Percentiles rank a stretch among this genome's conserved stretches.
Evolutionary conservation across 2,888 invertebrate species (phyloP).

Genomic region (Conus canariensis): DNA sequence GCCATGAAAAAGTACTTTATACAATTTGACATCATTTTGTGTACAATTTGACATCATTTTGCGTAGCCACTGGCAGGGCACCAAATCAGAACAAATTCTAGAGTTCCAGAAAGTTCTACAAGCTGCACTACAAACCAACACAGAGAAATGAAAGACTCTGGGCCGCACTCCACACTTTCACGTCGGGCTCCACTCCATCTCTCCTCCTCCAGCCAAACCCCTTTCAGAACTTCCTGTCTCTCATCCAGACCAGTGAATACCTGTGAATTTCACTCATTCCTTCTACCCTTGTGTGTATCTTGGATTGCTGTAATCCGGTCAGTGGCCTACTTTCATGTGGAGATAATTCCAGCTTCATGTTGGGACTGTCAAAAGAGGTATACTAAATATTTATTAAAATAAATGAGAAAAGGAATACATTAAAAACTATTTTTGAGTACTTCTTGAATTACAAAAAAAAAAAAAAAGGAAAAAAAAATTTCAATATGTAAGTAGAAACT

Average conservation of each 20-base stretch:
- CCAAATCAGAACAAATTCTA: too few relatives aligned
- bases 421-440: neutral
- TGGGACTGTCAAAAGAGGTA: slow-evolving; percentile 7
- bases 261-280: neutral
- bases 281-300: too few relatives aligned
- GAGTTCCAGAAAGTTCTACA: too few relatives aligned
- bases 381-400: too few relatives aligned
- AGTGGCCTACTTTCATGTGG: neutral
- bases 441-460: neutral
- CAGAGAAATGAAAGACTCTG: slow-evolving; percentile 38
- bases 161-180: slow-evolving; percentile 17
- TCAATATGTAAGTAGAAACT: too few relatives aligned
- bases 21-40: too few relatives aligned
- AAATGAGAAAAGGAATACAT: neutral
- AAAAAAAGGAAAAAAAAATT: too few relatives aligned
- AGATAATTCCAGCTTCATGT: neutral
- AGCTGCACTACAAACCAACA: neutral
- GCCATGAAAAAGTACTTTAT: too few relatives aligned
- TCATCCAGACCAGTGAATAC: neutral
- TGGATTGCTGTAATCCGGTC: neutral
- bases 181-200: neutral
- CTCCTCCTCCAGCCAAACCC: neutral
- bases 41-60: too few relatives aligned
- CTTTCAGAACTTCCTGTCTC: neutral
- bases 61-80: too few relatives aligned